phyloP scores from a whole-genome alignment of 2,113 vertebrate species.

The Sylvietta virens region DNA sequence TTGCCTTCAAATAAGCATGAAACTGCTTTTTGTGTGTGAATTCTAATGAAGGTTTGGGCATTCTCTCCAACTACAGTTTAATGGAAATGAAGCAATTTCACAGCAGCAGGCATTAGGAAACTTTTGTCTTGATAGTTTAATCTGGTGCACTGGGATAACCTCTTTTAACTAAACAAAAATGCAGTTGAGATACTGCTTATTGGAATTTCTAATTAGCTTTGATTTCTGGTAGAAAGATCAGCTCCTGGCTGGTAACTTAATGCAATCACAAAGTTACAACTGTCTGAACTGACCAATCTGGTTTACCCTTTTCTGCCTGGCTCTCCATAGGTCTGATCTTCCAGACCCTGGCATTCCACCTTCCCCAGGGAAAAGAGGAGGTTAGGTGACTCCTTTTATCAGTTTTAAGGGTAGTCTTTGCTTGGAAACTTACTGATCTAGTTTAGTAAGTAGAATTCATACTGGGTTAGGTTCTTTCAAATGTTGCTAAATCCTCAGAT shows the following conservation, averaged over 20 bases:
- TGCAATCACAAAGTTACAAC: background rate
- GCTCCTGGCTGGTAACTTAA: background rate
- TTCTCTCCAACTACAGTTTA: background rate
- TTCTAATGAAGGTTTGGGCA: background rate
- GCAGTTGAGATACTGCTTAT: background rate
- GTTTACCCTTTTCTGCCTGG: background rate
- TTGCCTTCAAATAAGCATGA: background rate
- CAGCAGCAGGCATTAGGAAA: background rate
- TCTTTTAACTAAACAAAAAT: background rate
- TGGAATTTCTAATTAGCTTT: background rate
- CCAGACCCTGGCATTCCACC: background rate
- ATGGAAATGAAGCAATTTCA: background rate
- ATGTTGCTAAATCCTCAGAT: background rate
- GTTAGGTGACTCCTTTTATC: background rate
- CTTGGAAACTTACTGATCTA: background rate
- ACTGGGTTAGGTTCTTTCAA: background rate
- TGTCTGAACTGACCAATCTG: fast-evolving
- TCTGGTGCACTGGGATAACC: background rate
- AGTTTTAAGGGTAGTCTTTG: background rate
- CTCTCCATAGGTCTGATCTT: background rate
- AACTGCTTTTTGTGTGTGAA: background rate
- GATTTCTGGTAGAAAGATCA: background rate
- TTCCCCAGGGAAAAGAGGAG: background rate
- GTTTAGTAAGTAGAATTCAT: background rate
- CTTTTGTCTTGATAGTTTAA: background rate